These are phyloP conservation scores for Passer montanus DNA, from an alignment of 2,113 vertebrate species.

Conservation along the genomic window DNA sequence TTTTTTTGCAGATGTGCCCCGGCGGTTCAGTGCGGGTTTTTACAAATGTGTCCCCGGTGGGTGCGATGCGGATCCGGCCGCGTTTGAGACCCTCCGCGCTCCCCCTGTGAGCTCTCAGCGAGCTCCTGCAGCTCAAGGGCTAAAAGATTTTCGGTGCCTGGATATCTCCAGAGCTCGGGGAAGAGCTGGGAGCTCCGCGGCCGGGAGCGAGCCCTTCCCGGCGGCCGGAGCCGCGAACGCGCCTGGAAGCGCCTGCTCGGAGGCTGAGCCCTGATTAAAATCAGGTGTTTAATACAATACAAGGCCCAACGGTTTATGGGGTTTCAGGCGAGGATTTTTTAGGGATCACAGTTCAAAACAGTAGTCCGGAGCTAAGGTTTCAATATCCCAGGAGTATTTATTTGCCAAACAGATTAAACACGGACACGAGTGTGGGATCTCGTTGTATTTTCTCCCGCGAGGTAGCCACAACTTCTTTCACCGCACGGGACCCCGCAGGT, in stretches of 20 bases:
- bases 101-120: not conserved
- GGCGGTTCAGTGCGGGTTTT: not conserved
- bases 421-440: not conserved
- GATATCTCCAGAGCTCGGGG: not conserved
- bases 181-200: not conserved
- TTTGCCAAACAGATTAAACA: not conserved
- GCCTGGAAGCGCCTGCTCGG: not conserved
- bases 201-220: not conserved
- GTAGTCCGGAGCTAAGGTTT: conserved; percentile 24
- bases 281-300: conserved; percentile 63
- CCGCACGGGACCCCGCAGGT: accelerated
- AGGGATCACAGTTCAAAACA: conserved; percentile 53
- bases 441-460: not conserved
- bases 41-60: not conserved
- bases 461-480: not conserved
- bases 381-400: conserved; percentile 38
- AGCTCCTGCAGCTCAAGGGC: not conserved
- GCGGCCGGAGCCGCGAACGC: not conserved
- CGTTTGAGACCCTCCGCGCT: not conserved
- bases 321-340: conserved; percentile 60
- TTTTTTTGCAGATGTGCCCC: not conserved
- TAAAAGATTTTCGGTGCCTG: not conserved
- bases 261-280: conserved; percentile 58
- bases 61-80: not conserved
- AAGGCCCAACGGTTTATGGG: conserved; percentile 65